Base-by-base conservation (phyloP, 2,888 invertebrate species). In the Himalopsyche anomala region DNA sequence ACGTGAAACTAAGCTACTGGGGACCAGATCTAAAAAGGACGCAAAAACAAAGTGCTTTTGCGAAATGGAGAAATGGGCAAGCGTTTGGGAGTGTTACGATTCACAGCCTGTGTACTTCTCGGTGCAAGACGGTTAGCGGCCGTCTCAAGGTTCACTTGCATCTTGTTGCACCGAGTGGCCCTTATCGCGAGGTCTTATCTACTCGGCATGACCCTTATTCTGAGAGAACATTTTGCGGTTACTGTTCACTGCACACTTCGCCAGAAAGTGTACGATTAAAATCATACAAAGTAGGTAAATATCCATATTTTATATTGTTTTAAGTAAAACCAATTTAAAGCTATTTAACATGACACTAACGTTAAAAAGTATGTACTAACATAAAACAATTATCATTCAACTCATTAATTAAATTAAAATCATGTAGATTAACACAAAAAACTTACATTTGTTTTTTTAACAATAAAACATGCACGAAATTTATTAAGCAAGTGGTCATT, bases 131-230 rank as follows among this genome's bases (percentile, higher is more conserved):
- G 38, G 74, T 74, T 74, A 74, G 74, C 74, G 74, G 74, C 74
- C 15, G 36, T 38, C 74, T 74, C 74, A 74, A 74, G 74, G 74
- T 74, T 74, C 38, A 74, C 74, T 74, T 74, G 74, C 74, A 74
- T 74, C 74, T 74, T 74, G 74, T 74, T 74, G 74, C 74, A 74
- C 28, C 74, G 74, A 74, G 74, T 74, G 74, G 74, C 74, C 5
- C 74, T 74, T 74, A 74, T 74, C 74, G 74, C 74, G 74, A 74
- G 36, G 74, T 74, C 74, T 74, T 74, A 74, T 74, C 74, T 38
- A 36, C 74, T 38, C 74, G 36, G 3, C 12, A 74, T 74, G 74
- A 74, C 74, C 74, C 74, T 74, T 74, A 74, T 74, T 38, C 38
- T 36, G 38, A 12, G 51, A 38, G 74, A 74, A 28, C 74, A 36